Base-by-base conservation (phyloP, 2,888 invertebrate species). In the Dione juno region DNA sequence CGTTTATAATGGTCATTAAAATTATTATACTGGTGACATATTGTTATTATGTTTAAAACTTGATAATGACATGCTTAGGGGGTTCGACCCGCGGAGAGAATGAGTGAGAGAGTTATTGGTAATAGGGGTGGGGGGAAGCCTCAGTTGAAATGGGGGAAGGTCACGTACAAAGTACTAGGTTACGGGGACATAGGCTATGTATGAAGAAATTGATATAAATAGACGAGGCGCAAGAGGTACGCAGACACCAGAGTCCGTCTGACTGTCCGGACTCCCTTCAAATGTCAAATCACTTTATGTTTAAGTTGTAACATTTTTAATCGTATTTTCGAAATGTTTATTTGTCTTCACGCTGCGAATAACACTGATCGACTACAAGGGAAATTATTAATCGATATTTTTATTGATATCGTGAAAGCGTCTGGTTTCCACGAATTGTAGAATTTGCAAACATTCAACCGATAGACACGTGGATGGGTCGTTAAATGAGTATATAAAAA, bases 351-450 rank as follows among this genome's bases (percentile, higher is more conserved):
- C 1, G 9, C 16, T 16, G 57, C 37, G 37, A 57, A 7, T 40
- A 37, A 16, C 37, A 16, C 37, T 11, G 16, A 45, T 61, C 28
- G 28, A 10, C 14, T 5, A 45, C n/a, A 61, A 61, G 45, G n/a
- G n/a, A 1, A 43, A 19, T 43, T 14, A 21, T 14, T 40, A 64
- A 5, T 19, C 40, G 8, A 0, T 40, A 19, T 40, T 64, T 52
- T 37, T 50, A 37, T 48, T 48, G 8, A 28, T 28, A n/a, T 37
- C 16, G 1, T 16, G 5, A 37, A 14, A 14, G 40, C 37, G n/a
- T 64, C 50, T 64, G 64, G 28, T 37, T 64, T 50, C 9, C 8
- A 50, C 16, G 13, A 52, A 52, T 41, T 41, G 40, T 65, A 35
- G 41, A 28, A 28, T 53, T 65, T 53, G 13, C 1, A 19, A 50